Evolutionary conservation across 2,113 vertebrate genomes (phyloP).

Genomic region (Phalacrocorax carbo): DNA sequence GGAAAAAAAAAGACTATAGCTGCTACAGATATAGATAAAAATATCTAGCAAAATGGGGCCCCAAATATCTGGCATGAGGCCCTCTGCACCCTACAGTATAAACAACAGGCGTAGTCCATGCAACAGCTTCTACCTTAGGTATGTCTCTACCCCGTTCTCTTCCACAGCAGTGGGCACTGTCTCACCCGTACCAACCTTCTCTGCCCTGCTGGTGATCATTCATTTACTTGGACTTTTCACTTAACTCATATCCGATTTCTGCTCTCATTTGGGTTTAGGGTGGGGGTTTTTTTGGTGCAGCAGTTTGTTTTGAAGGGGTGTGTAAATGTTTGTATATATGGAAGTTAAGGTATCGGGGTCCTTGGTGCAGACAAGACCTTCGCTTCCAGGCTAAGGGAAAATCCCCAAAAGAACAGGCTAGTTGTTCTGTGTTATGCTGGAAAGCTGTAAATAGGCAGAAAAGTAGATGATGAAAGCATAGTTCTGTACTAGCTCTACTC

Average conservation of each 20-base stretch:
- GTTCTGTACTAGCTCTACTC: not conserved
- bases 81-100: not conserved
- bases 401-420: not conserved
- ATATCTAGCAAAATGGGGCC: not conserved
- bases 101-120: not conserved
- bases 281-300: accelerated
- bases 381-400: not conserved
- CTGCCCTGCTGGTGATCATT: not conserved
- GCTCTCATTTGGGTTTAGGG: not conserved
- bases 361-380: not conserved
- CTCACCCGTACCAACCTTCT: not conserved
- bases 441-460: not conserved
- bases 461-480: not conserved
- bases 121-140: not conserved
- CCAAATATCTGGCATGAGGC: not conserved
- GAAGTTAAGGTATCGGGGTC: not conserved
- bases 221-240: not conserved
- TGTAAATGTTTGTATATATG: not conserved
- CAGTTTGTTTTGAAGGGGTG: not conserved
- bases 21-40: not conserved
- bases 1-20: not conserved
- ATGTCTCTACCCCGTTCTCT: accelerated
- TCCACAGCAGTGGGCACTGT: not conserved
- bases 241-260: not conserved
- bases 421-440: not conserved